Base-by-base conservation (phyloP, 2,113 vertebrate species). In the Axis porcinus region DNA sequence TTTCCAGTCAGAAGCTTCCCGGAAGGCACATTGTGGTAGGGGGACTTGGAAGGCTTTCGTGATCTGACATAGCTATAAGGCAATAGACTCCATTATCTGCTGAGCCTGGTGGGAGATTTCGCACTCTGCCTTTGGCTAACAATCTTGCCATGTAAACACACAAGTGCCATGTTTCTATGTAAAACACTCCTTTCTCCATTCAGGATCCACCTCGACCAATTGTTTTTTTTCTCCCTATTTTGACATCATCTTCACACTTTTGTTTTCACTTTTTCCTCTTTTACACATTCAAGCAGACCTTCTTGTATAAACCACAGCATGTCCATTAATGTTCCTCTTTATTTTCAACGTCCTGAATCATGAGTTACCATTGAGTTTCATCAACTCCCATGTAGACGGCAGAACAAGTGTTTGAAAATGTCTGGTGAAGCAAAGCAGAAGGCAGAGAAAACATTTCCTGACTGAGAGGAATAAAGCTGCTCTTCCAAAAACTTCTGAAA, bases 1-100 rank as follows among this genome's bases (percentile, higher is more conserved):
- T 98, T 95, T 99, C 98, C 98, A 99, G 99, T 99, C 99, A 99
- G 98, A 99, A 99, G 98, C 85, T 98, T 99, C 99, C 99, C 98
- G 99, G 98, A 99, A 99, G 99, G 99, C 99, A 99, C 82, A 33
- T 40, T 47, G 97, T 96, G 74, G 98, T 86, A 98, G 97, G 94
- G 94, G 98, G 98, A 98, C 98, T 98, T 98, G 97, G 98, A 97
- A 98, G 98, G 98, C 98, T 78, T 98, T 98, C 89, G 97, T 95
- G 99, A 99, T 98, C 98, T 99, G 99, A 99, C 99, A 98, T 98
- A 91, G 99, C 99, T 99, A 97, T 98, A 92, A 99, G 99, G 99
- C 99, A 98, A 97, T 91, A 96, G 96, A 98, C 99, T 99, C 98
- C 95, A 98, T 98, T 76, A 98, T 99, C 98, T 92, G 98, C 96